Base-by-base conservation (phyloP, 2,797 vertebrate genomes). In the Mallotus villosus region DNA sequence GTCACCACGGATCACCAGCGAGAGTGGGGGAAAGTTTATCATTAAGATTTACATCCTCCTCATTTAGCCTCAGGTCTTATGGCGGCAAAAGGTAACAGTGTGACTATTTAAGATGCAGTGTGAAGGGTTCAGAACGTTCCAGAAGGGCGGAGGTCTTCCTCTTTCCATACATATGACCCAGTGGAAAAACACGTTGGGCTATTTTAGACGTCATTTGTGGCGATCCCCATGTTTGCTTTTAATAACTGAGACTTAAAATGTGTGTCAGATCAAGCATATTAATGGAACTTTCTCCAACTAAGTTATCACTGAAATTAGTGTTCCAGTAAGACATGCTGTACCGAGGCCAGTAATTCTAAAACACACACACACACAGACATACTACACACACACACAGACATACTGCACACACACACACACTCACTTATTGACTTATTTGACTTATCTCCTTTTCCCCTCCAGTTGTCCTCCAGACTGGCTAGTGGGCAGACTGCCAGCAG, bases 151-250 rank as follows among this genome's bases (percentile, higher is more conserved):
- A 80, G 84, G 76, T 71, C 62, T 83, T 85, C 79, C 76, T 84
- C 81, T 85, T 85, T 82, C 74, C 75, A 78, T 69, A 75, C 55
- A 37, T 24, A 80, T 63, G 77, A 71, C 49, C 73, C 60, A 76
- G 72, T 73, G 74, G 82, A 76, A 74, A 84, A 85, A 85, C 66
- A 75, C 61, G 65, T 72, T 76, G 72, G 73, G 80, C 77, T 80
- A 76, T 79, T 80, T 84, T 77, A 76, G 80, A 84, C 72, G 74
- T 74, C 67, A 74, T 84, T 81, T 83, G 80, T 81, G 75, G 73
- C 62, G 63, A 59, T 74, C 67, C 80, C 82, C 83, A 53, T 82
- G 80, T 88, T 87, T 77, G 78, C 77, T 76, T 72, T 76, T 83
- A 82, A 84, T 84, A 82, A 80, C 51, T 41, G 78, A 53, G 71